Percentiles rank a stretch among this genome's conserved stretches.
Evolutionary conservation across 2,888 invertebrate genomes (phyloP).

Genomic region (Cremastinae sp.): DNA sequence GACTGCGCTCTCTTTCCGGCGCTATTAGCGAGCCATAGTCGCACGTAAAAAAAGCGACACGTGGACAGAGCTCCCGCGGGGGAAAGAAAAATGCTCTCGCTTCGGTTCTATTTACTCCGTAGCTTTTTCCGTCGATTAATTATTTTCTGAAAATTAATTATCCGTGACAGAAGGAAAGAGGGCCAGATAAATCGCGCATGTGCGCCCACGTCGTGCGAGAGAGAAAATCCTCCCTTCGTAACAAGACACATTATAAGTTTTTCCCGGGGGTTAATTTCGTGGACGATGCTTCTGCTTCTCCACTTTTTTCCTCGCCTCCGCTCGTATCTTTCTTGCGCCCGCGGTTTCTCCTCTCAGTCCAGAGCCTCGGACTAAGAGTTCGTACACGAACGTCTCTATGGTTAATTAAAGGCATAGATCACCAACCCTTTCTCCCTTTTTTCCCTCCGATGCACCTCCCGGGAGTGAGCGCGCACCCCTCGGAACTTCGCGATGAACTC

Average conservation of each 20-base stretch:
- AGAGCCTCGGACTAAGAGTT: constrained; percentile 76
- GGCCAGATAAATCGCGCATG: neutral
- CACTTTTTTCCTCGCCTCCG: constrained; percentile 42
- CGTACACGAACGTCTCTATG: constrained; percentile 77
- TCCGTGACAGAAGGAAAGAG: constrained; percentile 62
- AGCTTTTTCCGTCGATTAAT: constrained; percentile 62
- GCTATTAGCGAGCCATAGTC: constrained; percentile 30
- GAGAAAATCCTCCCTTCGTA: constrained; percentile 63
- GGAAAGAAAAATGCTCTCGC: too few relatives aligned
- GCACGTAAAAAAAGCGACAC: too few relatives aligned
- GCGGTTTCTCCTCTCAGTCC: constrained; percentile 49
- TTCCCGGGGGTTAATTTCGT: constrained; percentile 78
- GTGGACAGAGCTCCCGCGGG: too few relatives aligned
- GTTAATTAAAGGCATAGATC: constrained; percentile 80
- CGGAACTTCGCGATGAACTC: constrained; percentile 3
- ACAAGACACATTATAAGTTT: constrained; percentile 79
- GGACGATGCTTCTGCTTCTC: constrained; percentile 66
- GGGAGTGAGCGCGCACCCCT: constrained; percentile 14
- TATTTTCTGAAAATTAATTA: constrained; percentile 69
- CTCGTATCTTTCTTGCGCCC: constrained; percentile 51
- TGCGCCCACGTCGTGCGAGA: neutral
- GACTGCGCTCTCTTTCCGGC: constrained; percentile 24
- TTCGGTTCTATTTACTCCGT: neutral
- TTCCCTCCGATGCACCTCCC: constrained; percentile 45
- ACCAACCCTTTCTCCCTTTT: constrained; percentile 68